Percentiles rank a stretch among this genome's conserved stretches.
These are phyloP conservation scores for Eurytoma californica DNA, from an alignment of 2,888 invertebrate species.

Conservation along the genomic window DNA sequence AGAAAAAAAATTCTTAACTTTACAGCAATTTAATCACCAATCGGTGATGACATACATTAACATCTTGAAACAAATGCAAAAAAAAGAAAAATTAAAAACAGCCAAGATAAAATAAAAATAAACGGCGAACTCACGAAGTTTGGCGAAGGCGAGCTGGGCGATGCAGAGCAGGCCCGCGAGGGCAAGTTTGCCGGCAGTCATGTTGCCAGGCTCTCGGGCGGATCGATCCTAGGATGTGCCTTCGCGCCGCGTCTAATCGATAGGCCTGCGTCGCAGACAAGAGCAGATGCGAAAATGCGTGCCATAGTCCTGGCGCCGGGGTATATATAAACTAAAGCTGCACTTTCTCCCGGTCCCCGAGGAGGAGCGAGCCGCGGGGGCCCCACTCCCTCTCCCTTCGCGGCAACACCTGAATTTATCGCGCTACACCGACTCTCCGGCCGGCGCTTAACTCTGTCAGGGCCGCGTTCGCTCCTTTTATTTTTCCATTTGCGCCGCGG, in stretches of 20 bases:
- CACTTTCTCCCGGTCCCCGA: constrained; percentile 69
- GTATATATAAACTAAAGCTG: constrained; percentile 73
- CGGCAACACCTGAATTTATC: constrained; percentile 67
- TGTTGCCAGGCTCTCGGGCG: neutral
- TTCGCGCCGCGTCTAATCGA: neutral
- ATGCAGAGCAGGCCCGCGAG: constrained; percentile 29
- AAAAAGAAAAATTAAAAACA: neutral
- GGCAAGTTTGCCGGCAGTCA: constrained; percentile 22
- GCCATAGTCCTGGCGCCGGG: constrained; percentile 63
- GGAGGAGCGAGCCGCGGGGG: constrained; percentile 24
- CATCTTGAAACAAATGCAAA: neutral
- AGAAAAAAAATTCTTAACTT: too few species aligned
- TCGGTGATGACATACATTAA: neutral
- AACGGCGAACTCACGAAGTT: constrained; percentile 47
- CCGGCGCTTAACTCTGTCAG: constrained; percentile 69
- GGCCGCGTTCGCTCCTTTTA: constrained; percentile 65
- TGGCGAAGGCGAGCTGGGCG: constrained; percentile 27
- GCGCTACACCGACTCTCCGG: constrained; percentile 68
- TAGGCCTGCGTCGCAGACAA: neutral
- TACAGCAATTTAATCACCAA: too few species aligned
- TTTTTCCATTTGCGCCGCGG: neutral
- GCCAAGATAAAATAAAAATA: neutral
- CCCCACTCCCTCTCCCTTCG: constrained; percentile 63
- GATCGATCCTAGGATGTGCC: too few species aligned
- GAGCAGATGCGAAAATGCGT: constrained; percentile 39